A percentile compares a stretch with the other conserved stretches of the same genome.
Evolutionary conservation across 2,797 vertebrate genomes (phyloP).

Genomic region (Chaetophractus vellerosus): DNA sequence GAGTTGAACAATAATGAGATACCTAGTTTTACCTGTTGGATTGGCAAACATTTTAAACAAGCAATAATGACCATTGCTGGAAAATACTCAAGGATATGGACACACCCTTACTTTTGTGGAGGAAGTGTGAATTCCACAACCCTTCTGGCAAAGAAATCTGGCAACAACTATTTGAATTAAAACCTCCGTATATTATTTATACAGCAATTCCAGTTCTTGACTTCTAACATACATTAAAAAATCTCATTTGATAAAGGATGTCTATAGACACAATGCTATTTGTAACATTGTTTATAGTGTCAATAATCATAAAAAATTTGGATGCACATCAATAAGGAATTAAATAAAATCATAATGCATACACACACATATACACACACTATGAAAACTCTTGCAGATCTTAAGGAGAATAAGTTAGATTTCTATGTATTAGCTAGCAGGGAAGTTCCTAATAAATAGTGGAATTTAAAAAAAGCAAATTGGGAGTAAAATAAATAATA

Average conservation of each 20-base stretch:
- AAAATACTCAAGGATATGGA: background rate
- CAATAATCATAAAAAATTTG: background rate
- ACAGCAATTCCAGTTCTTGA: background rate
- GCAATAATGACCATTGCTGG: background rate
- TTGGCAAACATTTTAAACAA: background rate
- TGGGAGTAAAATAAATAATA: background rate
- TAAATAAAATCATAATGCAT: background rate
- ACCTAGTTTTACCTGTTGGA: background rate
- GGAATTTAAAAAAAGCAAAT: background rate
- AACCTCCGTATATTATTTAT: background rate
- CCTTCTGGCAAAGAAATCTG: conserved; percentile 39
- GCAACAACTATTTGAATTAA: conserved; percentile 37
- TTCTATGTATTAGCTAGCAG: background rate
- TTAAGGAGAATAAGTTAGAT: background rate
- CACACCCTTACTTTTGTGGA: background rate
- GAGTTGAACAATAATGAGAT: background rate
- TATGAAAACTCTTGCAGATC: background rate
- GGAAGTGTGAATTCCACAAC: conserved; percentile 17
- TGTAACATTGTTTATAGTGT: background rate
- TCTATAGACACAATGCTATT: background rate
- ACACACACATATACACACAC: fast-evolving
- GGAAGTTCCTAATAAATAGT: background rate
- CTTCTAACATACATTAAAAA: background rate
- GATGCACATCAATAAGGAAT: background rate
- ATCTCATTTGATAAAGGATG: background rate